A percentile compares a stretch with the other conserved stretches of the same genome.
phyloP scores from a whole-genome alignment of 2,113 vertebrate species.

The Donacobius atricapilla region DNA sequence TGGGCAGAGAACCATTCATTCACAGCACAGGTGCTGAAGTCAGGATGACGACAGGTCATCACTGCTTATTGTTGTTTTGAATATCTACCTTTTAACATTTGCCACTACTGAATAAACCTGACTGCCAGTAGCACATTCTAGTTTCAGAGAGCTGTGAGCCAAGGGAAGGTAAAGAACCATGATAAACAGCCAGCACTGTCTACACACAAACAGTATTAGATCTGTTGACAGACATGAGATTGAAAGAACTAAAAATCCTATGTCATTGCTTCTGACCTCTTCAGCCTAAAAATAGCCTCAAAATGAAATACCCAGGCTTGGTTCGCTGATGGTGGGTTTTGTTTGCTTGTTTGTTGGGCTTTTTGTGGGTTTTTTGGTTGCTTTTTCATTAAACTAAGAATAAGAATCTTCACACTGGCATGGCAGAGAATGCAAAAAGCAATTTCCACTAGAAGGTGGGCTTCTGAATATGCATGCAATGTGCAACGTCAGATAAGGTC shows the following conservation, averaged over 20 bases:
- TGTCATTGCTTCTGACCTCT: background rate
- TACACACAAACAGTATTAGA: background rate
- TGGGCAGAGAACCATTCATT: background rate
- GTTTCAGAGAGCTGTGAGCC: background rate
- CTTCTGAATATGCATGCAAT: background rate
- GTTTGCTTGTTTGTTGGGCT: background rate
- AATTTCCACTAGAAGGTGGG: background rate
- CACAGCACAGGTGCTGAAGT: background rate
- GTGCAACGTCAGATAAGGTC: background rate
- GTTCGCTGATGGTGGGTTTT: background rate
- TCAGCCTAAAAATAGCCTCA: background rate
- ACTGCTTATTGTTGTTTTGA: background rate
- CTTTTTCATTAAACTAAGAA: background rate
- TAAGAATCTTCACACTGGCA: background rate
- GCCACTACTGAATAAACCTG: conserved; percentile 4
- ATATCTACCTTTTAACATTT: conserved; percentile 9
- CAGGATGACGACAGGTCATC: background rate
- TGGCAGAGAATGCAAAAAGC: background rate
- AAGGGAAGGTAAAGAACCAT: background rate
- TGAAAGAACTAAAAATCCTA: background rate
- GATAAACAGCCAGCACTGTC: background rate
- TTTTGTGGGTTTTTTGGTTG: background rate
- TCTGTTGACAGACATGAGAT: background rate
- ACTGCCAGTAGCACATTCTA: background rate
- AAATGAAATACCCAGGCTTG: background rate